phyloP scores from a whole-genome alignment of 2,888 invertebrate genomes.

The Polymixis lichenea region DNA sequence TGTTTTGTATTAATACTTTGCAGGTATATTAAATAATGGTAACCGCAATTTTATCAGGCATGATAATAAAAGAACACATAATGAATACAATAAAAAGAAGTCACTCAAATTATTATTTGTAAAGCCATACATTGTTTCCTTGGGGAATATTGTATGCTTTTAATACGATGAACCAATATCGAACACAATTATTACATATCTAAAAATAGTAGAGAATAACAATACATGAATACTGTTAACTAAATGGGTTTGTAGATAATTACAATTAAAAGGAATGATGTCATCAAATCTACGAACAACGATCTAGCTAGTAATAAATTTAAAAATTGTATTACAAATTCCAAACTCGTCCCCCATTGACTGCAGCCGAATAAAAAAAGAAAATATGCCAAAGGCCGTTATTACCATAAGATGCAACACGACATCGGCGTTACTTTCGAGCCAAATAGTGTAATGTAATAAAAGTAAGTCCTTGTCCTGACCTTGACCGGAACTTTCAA shows the following conservation, averaged over 20 bases:
- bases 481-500: conserved; percentile 65
- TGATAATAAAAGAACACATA: not conserved
- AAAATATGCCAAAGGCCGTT: conserved; percentile 46
- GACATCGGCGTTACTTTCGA: conserved; percentile 40
- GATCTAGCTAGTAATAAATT: not conserved
- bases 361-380: conserved; percentile 33
- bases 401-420: conserved; percentile 44
- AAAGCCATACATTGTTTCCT: not conserved
- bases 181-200: not conserved
- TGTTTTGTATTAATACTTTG: conserved; percentile 15
- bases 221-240: not conserved
- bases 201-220: not conserved
- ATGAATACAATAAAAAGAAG: not conserved
- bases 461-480: conserved; percentile 61
- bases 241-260: not conserved
- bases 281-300: conserved; percentile 4
- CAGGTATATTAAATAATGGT: conserved; percentile 4
- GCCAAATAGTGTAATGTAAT: conserved; percentile 53
- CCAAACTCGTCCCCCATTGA: conserved; percentile 21
- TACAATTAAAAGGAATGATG: not conserved
- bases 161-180: not conserved
- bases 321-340: conserved; percentile 16
- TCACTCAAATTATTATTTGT: not conserved
- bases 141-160: not conserved
- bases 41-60: not conserved